These are phyloP conservation scores for Lissocephala sabroskyi DNA, from an alignment of 2,888 invertebrate genomes.

Conservation along the genomic window DNA sequence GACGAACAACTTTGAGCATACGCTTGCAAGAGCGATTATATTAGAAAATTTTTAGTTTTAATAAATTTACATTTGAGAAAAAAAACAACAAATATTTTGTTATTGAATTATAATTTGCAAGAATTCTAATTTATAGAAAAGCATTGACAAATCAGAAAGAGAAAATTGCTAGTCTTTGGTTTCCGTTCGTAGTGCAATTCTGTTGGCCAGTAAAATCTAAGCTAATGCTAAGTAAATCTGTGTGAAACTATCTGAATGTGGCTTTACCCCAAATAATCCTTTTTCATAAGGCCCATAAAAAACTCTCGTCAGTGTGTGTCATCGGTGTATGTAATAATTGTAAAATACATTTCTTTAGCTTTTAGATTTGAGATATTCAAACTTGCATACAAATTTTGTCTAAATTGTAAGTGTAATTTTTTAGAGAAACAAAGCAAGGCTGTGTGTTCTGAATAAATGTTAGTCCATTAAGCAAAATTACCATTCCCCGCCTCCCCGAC, in stretches of 20 bases:
- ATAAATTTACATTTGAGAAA: slow-evolving; percentile 12
- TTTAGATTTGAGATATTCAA: slow-evolving; percentile 18
- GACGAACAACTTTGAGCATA: slow-evolving; percentile 16
- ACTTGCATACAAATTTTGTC: slow-evolving; percentile 2
- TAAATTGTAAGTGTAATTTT: slow-evolving; percentile 63
- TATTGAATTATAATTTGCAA: slow-evolving; percentile 8
- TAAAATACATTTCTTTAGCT: too few species aligned
- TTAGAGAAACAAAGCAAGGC: slow-evolving; percentile 70
- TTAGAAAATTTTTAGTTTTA: slow-evolving; percentile 23
- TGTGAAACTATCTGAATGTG: slow-evolving; percentile 55
- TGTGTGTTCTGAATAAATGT: slow-evolving; percentile 66
- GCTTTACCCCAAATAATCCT: too few species aligned
- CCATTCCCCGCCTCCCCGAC: too few species aligned
- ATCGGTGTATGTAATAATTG: slow-evolving; percentile 39
- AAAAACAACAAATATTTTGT: slow-evolving; percentile 6
- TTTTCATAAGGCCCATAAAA: too few species aligned
- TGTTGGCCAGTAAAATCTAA: too few species aligned
- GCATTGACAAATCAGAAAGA: slow-evolving; percentile 58
- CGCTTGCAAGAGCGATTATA: slow-evolving; percentile 45
- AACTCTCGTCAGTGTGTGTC: too few species aligned
- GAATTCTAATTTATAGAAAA: slow-evolving; percentile 7
- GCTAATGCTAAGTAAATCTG: slow-evolving; percentile 21
- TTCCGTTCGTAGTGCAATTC: not conserved
- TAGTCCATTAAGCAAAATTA: slow-evolving; percentile 25
- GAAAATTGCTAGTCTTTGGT: slow-evolving; percentile 5